A percentile compares a stretch with the other conserved stretches of the same genome.
Conservation (phyloP, 2,888 invertebrate genomes). For the Aphrophora alni region DNA sequence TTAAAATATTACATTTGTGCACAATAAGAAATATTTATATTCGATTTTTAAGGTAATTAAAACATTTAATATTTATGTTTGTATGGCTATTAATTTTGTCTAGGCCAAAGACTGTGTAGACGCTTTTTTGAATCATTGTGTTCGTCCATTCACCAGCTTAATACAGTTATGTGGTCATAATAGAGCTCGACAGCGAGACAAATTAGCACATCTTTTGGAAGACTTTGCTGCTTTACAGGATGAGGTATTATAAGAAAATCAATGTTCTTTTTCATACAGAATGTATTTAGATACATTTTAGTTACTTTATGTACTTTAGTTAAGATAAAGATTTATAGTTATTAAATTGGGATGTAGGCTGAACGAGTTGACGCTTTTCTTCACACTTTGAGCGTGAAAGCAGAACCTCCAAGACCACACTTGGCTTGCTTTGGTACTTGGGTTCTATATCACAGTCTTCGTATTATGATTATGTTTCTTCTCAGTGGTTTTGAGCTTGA, state of each 20-base stretch:
- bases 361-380: conserved; percentile 88
- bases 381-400: conserved; percentile 71
- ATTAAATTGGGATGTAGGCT: conserved; percentile 65
- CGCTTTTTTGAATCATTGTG: conserved; percentile 85
- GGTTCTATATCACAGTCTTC: conserved; percentile 92
- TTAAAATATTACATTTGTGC: background rate
- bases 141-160: conserved; percentile 83
- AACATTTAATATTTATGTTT: too few relatives aligned
- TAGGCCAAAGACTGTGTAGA: conserved; percentile 88
- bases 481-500: conserved; percentile 95
- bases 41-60: too few relatives aligned
- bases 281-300: background rate
- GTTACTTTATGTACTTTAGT: too few relatives aligned
- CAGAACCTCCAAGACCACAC: conserved; percentile 73
- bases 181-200: conserved; percentile 93
- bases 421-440: conserved; percentile 91
- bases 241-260: conserved; percentile 77
- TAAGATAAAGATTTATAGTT: background rate
- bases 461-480: conserved; percentile 92
- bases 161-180: conserved; percentile 94
- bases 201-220: conserved; percentile 85
- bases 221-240: conserved; percentile 92
- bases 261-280: too few relatives aligned
- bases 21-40: background rate
- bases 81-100: too few relatives aligned